These are phyloP conservation scores for Aldabrachelys gigantea DNA, from an alignment of 2,113 vertebrate genomes.

Conservation along the genomic window DNA sequence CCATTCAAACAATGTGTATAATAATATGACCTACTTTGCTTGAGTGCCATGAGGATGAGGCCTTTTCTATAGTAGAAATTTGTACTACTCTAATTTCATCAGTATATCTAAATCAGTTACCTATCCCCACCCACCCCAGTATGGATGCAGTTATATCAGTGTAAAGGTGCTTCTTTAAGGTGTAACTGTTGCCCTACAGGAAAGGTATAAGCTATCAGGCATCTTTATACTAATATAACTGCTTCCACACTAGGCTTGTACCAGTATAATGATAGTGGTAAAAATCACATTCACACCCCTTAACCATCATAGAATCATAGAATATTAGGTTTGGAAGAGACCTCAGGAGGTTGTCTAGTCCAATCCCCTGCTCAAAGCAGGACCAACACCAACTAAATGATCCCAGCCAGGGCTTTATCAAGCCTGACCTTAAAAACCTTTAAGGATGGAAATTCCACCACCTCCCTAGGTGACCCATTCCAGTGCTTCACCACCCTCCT, in stretches of 20 bases:
- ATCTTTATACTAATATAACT: background rate
- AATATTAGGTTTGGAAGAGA: too few species aligned
- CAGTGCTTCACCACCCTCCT: too few species aligned
- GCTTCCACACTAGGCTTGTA: background rate
- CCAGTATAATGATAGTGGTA: background rate
- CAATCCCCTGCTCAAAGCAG: too few species aligned
- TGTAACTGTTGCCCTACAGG: background rate
- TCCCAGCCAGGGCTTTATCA: too few species aligned
- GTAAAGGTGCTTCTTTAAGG: background rate
- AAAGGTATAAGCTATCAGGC: background rate
- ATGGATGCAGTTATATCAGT: background rate
- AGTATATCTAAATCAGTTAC: background rate
- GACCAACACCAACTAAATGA: too few species aligned
- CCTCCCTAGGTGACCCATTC: too few species aligned
- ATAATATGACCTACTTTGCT: background rate
- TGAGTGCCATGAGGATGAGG: background rate
- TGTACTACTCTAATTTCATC: background rate
- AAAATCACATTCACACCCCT: background rate
- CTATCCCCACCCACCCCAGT: background rate
- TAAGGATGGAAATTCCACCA: too few species aligned
- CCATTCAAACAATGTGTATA: background rate
- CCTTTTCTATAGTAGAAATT: background rate
- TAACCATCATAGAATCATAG: too few species aligned
- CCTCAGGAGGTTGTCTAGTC: too few species aligned
- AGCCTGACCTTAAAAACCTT: too few species aligned